Evolutionary conservation across 2,797 vertebrate genomes (phyloP).

Genomic region (Hemibagrus guttatus): DNA sequence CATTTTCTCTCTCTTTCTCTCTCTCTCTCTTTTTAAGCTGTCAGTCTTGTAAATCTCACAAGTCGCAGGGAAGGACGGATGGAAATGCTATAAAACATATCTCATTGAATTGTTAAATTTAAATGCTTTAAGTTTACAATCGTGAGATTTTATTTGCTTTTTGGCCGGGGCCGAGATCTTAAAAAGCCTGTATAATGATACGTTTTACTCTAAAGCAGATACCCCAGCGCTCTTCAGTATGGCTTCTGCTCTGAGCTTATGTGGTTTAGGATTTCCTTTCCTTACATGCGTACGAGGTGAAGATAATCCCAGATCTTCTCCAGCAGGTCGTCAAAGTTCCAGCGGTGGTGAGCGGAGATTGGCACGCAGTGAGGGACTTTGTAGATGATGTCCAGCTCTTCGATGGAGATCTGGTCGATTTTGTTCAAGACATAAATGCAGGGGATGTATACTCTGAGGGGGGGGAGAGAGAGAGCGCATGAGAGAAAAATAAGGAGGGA

Average conservation of each 20-base stretch:
- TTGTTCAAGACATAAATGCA: constrained; percentile 99
- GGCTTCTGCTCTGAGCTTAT: not conserved
- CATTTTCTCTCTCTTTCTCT: not conserved
- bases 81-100: not conserved
- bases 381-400: constrained; percentile 97
- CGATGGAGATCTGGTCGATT: constrained; percentile 98
- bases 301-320: constrained; percentile 98
- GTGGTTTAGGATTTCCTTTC: constrained; percentile 11
- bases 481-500: not conserved
- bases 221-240: not conserved
- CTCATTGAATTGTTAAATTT: not conserved
- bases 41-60: not conserved
- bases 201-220: not conserved
- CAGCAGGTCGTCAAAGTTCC: constrained; percentile 98
- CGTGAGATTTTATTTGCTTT: not conserved
- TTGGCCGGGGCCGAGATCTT: not conserved
- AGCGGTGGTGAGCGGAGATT: constrained; percentile 97
- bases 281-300: constrained; percentile 95
- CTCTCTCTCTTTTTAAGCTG: too few species aligned
- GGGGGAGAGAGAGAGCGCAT: not conserved
- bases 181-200: not conserved
- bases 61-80: not conserved
- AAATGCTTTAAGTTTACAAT: not conserved
- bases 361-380: constrained; percentile 97
- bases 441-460: constrained; percentile 90